Conservation (phyloP, 2,888 invertebrate species). For the Aphelenchoides bicaudatus region DNA sequence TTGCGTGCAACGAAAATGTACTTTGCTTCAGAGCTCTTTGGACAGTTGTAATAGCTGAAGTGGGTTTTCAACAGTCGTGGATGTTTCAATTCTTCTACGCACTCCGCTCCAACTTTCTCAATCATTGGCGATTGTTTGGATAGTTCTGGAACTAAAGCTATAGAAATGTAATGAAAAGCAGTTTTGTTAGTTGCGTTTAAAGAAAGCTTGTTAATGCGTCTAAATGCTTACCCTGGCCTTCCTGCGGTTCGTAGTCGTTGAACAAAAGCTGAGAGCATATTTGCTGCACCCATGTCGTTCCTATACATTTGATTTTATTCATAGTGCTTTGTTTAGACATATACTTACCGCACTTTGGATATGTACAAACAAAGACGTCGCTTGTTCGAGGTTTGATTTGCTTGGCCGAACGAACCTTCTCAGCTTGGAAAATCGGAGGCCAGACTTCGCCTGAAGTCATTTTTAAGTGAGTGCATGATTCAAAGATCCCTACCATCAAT, state of each 20-base stretch:
- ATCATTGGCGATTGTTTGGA: slow-evolving; percentile 57
- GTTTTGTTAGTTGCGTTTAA: background rate
- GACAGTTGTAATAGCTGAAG: slow-evolving; percentile 51
- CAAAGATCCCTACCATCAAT: slow-evolving; percentile 49
- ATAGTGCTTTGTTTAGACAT: too few species aligned
- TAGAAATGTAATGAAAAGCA: slow-evolving; percentile 6
- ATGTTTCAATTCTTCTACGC: slow-evolving; percentile 42
- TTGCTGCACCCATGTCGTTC: slow-evolving; percentile 60
- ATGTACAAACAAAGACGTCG: slow-evolving; percentile 59
- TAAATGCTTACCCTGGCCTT: slow-evolving; percentile 35
- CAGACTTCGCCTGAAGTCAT: slow-evolving; percentile 40
- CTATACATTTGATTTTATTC: background rate
- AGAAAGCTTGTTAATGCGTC: background rate
- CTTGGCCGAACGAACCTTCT: slow-evolving; percentile 52
- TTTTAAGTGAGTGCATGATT: background rate
- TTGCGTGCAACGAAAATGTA: slow-evolving; percentile 59
- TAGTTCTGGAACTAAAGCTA: slow-evolving; percentile 45
- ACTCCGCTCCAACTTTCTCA: slow-evolving; percentile 56
- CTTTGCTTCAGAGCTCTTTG: slow-evolving; percentile 49
- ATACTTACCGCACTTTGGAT: slow-evolving; percentile 60
- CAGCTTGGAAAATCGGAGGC: slow-evolving; percentile 58
- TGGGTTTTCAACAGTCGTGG: slow-evolving; percentile 58
- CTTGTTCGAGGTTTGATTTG: slow-evolving; percentile 38
- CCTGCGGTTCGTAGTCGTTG: slow-evolving; percentile 33
- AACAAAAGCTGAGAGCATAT: slow-evolving; percentile 53